Conservation (phyloP, 2,797 vertebrate genomes). For the Limosa lapponica region DNA sequence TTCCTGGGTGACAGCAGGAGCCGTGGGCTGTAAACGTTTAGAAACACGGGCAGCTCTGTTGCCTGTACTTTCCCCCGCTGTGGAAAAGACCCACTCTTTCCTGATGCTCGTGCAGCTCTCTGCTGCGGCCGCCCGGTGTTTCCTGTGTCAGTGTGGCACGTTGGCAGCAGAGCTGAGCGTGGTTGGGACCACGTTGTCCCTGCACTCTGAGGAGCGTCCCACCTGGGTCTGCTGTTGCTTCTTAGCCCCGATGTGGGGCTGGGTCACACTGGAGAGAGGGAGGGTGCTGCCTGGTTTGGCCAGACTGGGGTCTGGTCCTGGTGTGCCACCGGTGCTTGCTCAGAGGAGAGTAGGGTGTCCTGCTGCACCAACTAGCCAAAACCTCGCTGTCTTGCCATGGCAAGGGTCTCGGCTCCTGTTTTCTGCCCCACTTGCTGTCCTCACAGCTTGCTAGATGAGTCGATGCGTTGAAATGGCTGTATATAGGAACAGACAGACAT, state of each 20-base stretch:
- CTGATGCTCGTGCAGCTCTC: fast-evolving
- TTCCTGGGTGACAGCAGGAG: background rate
- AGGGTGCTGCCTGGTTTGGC: background rate
- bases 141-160: fast-evolving
- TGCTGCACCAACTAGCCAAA: background rate
- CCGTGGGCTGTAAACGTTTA: fast-evolving
- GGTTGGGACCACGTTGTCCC: fast-evolving
- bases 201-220: background rate
- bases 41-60: background rate
- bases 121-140: fast-evolving
- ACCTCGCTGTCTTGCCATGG: background rate
- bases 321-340: background rate
- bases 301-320: background rate
- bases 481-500: background rate
- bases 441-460: background rate
- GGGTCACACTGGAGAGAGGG: background rate
- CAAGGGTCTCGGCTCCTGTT: background rate
- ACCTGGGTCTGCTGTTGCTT: background rate
- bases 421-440: background rate
- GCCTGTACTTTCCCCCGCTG: background rate
- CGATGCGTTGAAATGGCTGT: background rate
- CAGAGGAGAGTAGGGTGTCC: background rate
- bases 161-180: background rate
- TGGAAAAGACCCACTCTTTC: background rate
- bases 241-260: background rate